phyloP scores from a whole-genome alignment of 1,140 invertebrate genomes.

The Drosophila nasuta region DNA sequence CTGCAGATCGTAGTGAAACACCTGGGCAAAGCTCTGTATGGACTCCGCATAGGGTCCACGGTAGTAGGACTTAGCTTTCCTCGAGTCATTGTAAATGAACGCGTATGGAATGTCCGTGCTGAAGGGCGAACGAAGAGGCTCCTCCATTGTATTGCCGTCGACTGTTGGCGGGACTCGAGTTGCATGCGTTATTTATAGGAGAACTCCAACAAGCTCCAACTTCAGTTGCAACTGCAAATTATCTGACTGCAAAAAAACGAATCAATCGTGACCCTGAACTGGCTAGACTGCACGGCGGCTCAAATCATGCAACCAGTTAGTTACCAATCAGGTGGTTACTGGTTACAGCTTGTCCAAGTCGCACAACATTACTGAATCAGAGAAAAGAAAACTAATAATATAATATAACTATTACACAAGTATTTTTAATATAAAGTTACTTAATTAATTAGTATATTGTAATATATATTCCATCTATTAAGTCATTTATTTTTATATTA shows the following conservation, averaged over 20 bases:
- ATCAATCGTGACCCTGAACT: slow-evolving; percentile 39
- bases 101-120: slow-evolving; percentile 65
- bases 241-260: slow-evolving; percentile 55
- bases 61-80: background rate
- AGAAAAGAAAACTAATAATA: too few relatives aligned
- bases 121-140: slow-evolving; percentile 58
- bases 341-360: slow-evolving; percentile 7
- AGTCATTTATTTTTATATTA: too few relatives aligned
- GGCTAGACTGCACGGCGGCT: slow-evolving; percentile 56
- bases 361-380: too few relatives aligned
- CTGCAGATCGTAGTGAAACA: slow-evolving; percentile 45
- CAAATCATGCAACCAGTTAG: background rate
- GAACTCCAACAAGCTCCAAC: background rate
- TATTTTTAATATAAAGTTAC: too few relatives aligned
- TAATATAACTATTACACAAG: too few relatives aligned
- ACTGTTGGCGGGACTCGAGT: slow-evolving; percentile 41
- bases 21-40: slow-evolving; percentile 54
- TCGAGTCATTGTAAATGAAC: slow-evolving; percentile 48
- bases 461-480: too few relatives aligned
- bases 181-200: slow-evolving; percentile 52
- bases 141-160: slow-evolving; percentile 34
- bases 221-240: slow-evolving; percentile 20
- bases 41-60: slow-evolving; percentile 62
- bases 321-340: slow-evolving; percentile 8
- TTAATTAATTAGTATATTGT: too few relatives aligned